phyloP scores from a whole-genome alignment of 2,888 invertebrate genomes.

The Lissonota sp. region DNA sequence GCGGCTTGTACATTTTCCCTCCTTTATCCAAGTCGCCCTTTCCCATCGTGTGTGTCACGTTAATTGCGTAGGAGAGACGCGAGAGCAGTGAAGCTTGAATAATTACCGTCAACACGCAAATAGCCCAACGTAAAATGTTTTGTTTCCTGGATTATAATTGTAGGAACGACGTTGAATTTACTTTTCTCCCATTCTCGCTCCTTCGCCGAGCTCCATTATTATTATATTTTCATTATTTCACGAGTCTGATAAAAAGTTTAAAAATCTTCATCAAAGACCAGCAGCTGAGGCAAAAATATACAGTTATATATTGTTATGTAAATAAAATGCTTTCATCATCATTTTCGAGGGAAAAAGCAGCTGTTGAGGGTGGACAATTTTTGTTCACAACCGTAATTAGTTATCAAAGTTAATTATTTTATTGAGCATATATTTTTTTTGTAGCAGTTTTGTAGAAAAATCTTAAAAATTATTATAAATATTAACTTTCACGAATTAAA shows the following conservation, averaged over 20 bases:
- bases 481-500: too few species aligned
- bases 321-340: too few species aligned
- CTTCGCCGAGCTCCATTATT: not conserved
- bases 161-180: slow-evolving; percentile 28
- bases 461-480: too few species aligned
- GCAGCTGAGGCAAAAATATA: too few species aligned
- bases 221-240: slow-evolving; percentile 6
- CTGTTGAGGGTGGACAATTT: too few species aligned
- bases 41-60: slow-evolving; percentile 67
- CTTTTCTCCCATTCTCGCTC: not conserved
- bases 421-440: too few species aligned
- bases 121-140: slow-evolving; percentile 58
- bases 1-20: slow-evolving; percentile 61
- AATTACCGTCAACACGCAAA: slow-evolving; percentile 62
- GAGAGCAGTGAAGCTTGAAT: slow-evolving; percentile 63
- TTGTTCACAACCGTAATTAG: too few species aligned
- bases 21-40: not conserved
- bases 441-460: too few species aligned
- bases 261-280: too few species aligned
- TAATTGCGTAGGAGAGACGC: slow-evolving; percentile 75
- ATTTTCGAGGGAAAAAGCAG: too few species aligned
- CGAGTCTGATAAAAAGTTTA: not conserved
- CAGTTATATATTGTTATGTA: too few species aligned
- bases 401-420: too few species aligned
- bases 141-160: slow-evolving; percentile 65